phyloP scores from a whole-genome alignment of 2,113 vertebrate species.

The Panthera uncia region DNA sequence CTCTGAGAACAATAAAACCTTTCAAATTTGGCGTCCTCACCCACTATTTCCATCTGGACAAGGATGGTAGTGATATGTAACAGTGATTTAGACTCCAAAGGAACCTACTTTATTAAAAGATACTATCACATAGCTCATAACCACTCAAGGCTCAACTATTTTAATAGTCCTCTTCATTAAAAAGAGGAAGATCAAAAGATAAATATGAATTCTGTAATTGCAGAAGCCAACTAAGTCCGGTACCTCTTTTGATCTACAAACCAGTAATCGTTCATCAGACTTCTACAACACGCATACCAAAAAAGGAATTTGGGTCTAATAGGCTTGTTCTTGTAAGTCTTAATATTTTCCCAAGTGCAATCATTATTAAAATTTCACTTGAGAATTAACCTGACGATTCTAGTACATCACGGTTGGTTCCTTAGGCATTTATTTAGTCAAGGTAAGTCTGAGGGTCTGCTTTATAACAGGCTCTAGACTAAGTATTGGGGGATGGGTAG shows the following conservation, averaged over 20 bases:
- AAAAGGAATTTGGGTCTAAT: constrained; percentile 16
- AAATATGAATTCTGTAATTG: not conserved
- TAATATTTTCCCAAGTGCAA: not conserved
- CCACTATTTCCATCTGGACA: not conserved
- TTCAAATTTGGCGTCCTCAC: not conserved
- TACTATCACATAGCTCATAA: constrained; percentile 24
- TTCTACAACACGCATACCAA: not conserved
- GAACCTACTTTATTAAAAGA: constrained; percentile 41
- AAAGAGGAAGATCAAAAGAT: constrained; percentile 58
- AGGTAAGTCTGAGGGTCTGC: not conserved
- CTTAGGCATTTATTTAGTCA: not conserved
- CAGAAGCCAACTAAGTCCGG: not conserved
- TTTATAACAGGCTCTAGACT: not conserved
- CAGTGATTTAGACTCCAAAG: constrained; percentile 30
- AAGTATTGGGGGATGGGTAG: not conserved
- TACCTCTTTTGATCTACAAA: constrained; percentile 54
- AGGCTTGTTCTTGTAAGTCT: constrained; percentile 10
- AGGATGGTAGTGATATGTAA: not conserved
- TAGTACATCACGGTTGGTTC: not conserved
- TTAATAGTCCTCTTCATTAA: constrained; percentile 61
- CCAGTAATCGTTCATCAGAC: not conserved
- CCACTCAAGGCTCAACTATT: not conserved
- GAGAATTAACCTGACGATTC: not conserved
- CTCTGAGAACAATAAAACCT: constrained; percentile 44
- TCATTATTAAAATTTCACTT: constrained; percentile 38